Evolutionary conservation across 1,140 invertebrate species (phyloP).

Genomic region (Drosophila erecta): DNA sequence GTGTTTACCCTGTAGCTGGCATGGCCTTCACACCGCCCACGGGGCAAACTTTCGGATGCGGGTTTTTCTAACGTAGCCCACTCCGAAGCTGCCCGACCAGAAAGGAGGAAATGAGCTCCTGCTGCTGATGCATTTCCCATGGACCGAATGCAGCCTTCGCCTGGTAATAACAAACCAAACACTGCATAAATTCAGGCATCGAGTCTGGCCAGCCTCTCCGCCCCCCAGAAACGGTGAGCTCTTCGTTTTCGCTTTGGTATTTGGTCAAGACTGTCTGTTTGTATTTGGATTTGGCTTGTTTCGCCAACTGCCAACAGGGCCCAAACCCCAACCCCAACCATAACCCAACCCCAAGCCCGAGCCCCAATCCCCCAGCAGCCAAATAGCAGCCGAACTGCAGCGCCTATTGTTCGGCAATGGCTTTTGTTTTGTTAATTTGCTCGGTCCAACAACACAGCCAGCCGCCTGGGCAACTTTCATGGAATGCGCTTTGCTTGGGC

Average conservation of each 20-base stretch:
- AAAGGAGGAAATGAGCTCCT: conserved; percentile 62
- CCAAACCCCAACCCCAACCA: too few relatives aligned
- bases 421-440: conserved; percentile 80
- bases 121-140: conserved; percentile 36
- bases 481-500: conserved; percentile 55
- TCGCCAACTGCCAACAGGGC: conserved; percentile 49
- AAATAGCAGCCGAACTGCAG: conserved; percentile 6
- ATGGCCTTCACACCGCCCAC: conserved; percentile 69
- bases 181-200: conserved; percentile 81
- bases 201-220: conserved; percentile 22
- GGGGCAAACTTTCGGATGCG: conserved; percentile 65
- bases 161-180: conserved; percentile 77
- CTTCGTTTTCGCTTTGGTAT: conserved; percentile 75
- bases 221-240: conserved; percentile 37
- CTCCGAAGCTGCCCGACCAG: conserved; percentile 4
- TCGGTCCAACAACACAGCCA: conserved; percentile 40
- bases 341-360: too few relatives aligned
- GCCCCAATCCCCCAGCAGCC: not conserved
- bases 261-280: conserved; percentile 70
- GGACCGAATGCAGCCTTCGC: conserved; percentile 32
- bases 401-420: conserved; percentile 63
- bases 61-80: conserved; percentile 61
- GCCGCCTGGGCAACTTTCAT: conserved; percentile 38
- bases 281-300: conserved; percentile 52
- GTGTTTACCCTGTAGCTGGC: conserved; percentile 50